phyloP scores from a whole-genome alignment of 2,888 invertebrate genomes.

The Lasiommata megera region DNA sequence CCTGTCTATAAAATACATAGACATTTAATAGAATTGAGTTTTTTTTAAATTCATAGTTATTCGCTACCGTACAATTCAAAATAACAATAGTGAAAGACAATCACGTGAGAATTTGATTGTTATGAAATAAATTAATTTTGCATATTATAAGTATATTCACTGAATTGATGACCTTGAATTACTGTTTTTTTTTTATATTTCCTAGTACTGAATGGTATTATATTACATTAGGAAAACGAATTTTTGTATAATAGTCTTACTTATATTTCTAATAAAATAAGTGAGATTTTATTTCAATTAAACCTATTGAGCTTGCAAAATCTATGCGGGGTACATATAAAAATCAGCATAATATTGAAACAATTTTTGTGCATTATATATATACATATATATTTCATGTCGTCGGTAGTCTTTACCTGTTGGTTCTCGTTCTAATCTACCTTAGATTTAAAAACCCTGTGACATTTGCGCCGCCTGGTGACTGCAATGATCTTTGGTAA shows the following conservation, averaged over 20 bases:
- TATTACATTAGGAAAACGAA: background rate
- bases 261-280: conserved; percentile 5
- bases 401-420: conserved; percentile 30
- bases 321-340: background rate
- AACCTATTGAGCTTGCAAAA: conserved; percentile 12
- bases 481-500: conserved; percentile 32
- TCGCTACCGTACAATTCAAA: background rate
- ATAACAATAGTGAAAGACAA: background rate
- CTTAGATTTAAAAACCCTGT: conserved; percentile 79
- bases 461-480: conserved; percentile 51
- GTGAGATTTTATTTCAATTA: background rate
- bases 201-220: conserved; percentile 6
- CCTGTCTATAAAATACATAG: background rate
- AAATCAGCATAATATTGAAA: background rate
- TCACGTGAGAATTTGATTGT: conserved; percentile 26
- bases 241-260: background rate
- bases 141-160: no score
- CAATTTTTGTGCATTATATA: conserved; percentile 6
- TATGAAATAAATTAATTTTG: background rate
- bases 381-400: background rate
- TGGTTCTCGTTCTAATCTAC: conserved; percentile 64
- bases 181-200: background rate
- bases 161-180: no score
- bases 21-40: conserved; percentile 15
- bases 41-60: background rate